Base-by-base conservation (phyloP, 2,113 vertebrate genomes). In the Edolisoma coerulescens region DNA sequence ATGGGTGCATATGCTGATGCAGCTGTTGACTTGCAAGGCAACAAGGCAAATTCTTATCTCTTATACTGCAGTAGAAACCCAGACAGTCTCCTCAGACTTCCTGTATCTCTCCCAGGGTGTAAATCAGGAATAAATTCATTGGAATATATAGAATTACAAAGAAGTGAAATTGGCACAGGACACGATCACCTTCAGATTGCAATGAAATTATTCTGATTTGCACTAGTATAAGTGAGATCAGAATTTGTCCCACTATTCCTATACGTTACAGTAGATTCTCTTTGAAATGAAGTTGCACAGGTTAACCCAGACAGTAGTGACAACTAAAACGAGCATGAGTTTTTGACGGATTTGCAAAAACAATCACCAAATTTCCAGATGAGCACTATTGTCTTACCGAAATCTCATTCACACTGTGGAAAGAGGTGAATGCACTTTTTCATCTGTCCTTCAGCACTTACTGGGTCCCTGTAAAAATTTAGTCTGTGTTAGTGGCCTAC, bases 211-310 rank as follows among this genome's bases (percentile, higher is more conserved):
- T 67, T 90, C 93, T 95, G 90, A 90, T 96, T 97, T 93, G 88
- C 86, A 69, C 82, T 78, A 45, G 89, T 93, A 91, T 91, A 93
- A 54, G 32, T 4, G 78, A 96, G 91, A 96, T 96, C 44, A 90
- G 96, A 96, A 91, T 96, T 97, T 97, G 91, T 91, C 69, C 50
- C 67, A 8, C 64, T 88, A 4, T 50, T 70, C 24, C 7, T 77
- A 18, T 42, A 50, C 1, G 14, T 96, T 96, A 93, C 96, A 96
- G 96, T 96, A 95, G 97, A 96, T 95, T 97, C 96, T 96, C 93
- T 96, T 96, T 97, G 95, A 97, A 95, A 96, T 95, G 88, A 96
- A 95, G 95, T 96, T 96, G 86, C 75, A 42, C 87, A 95, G 75
- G 89, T 90, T 96, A 93, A 95, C 90, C 91, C 82, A 89, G 84